Evolutionary conservation across 2,113 vertebrate species (phyloP).

Genomic region (Macrotis lagotis): DNA sequence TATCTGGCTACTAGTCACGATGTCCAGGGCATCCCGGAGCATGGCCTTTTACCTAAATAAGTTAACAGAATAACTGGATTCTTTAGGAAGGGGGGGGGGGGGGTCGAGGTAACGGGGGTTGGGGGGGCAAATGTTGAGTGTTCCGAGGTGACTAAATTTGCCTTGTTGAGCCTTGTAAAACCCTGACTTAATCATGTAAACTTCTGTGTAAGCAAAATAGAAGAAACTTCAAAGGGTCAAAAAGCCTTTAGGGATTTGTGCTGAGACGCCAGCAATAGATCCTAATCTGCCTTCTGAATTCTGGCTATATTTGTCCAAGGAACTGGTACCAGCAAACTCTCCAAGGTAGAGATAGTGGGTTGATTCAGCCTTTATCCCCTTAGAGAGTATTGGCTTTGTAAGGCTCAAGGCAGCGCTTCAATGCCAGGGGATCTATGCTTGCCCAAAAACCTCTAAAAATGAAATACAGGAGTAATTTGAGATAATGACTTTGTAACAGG

Average conservation of each 20-base stretch:
- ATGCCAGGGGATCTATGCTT: conserved; percentile 79
- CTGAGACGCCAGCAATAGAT: conserved; percentile 81
- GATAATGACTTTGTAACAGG: conserved; percentile 89
- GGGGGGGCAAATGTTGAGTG: conserved; percentile 43
- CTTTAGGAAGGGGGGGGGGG: neutral
- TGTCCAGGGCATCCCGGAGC: neutral
- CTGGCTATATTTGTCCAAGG: conserved; percentile 81
- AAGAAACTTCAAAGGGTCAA: conserved; percentile 84
- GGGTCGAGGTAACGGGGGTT: neutral
- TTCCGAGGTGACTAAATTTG: conserved; percentile 78
- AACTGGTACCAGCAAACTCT: conserved; percentile 83
- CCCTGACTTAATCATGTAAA: conserved; percentile 83
- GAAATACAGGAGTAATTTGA: conserved; percentile 87
- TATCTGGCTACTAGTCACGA: conserved; percentile 25
- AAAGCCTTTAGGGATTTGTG: conserved; percentile 79
- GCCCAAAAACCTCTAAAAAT: conserved; percentile 82
- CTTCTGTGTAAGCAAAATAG: conserved; percentile 84
- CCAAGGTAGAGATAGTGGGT: conserved; percentile 82
- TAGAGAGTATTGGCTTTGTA: conserved; percentile 87
- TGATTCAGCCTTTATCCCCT: conserved; percentile 86
- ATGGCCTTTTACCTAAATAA: conserved; percentile 59
- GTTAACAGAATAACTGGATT: conserved; percentile 72
- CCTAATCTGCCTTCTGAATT: conserved; percentile 81
- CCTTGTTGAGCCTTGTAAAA: conserved; percentile 83
- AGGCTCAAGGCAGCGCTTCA: conserved; percentile 83